phyloP scores from a whole-genome alignment of 2,888 invertebrate species.

The Ferrisia virgata region DNA sequence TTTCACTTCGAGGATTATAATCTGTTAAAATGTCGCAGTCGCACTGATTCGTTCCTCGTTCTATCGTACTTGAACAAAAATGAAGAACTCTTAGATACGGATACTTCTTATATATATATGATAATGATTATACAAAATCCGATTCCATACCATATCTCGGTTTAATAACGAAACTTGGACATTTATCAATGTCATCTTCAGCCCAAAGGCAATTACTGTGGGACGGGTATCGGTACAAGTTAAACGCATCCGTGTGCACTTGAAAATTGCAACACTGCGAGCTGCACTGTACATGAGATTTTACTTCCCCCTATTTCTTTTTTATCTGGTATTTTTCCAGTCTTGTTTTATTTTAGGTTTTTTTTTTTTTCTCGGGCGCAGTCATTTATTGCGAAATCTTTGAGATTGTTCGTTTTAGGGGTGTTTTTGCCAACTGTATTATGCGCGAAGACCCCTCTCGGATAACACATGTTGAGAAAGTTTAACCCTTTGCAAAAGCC shows the following conservation, averaged over 20 bases:
- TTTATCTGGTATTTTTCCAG: too few species aligned
- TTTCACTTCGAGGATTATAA: neutral
- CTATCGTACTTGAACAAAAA: too few species aligned
- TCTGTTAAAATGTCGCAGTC: neutral
- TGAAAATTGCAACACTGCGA: neutral
- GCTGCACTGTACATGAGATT: neutral
- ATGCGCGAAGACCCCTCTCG: neutral
- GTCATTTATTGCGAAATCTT: constrained; percentile 21
- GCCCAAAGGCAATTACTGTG: neutral
- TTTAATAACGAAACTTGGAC: neutral
- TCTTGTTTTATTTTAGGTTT: too few species aligned
- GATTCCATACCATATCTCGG: neutral
- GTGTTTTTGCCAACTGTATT: neutral
- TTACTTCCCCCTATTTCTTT: constrained; percentile 26
- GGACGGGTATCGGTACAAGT: neutral
- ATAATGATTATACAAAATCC: too few species aligned
- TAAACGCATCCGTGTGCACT: neutral
- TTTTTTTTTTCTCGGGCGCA: neutral
- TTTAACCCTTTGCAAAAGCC: neutral
- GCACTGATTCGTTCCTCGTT: neutral
- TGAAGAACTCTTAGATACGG: too few species aligned
- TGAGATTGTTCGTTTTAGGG: neutral
- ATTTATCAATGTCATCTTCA: neutral
- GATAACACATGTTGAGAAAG: neutral
- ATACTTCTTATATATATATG: too few species aligned